Conservation (phyloP, 2,888 invertebrate genomes). For the Pogonocherus hispidulus region DNA sequence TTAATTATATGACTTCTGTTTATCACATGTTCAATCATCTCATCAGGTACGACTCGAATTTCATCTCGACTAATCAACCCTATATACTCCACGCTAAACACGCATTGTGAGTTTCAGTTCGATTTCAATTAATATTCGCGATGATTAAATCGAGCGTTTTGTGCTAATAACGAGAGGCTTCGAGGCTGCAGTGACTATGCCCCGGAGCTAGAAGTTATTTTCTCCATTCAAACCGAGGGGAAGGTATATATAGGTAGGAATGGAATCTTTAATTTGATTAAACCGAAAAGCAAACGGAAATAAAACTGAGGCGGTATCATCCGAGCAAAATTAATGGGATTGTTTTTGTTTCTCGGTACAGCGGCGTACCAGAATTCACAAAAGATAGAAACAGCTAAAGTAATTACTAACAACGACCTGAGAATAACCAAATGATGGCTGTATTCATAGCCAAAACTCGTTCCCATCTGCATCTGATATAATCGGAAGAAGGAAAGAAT, state of each 20-base stretch:
- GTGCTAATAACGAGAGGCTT: neutral
- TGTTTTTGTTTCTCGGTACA: conserved; percentile 20
- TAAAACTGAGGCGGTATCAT: conserved; percentile 11
- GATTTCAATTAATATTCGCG: neutral
- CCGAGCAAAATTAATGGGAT: conserved; percentile 18
- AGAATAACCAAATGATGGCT: no score
- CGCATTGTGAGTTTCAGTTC: neutral
- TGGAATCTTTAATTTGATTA: conserved; percentile 24
- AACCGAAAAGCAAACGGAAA: conserved; percentile 17
- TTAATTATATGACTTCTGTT: no score
- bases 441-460: no score
- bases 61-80: neutral
- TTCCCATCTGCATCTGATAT: no score
- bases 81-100: neutral
- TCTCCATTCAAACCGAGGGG: neutral
- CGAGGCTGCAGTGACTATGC: neutral
- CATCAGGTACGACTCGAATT: no score
- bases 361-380: neutral
- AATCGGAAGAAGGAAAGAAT: no score
- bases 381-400: no score
- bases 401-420: no score
- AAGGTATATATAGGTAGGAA: conserved; percentile 1
- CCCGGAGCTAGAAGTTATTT: conserved; percentile 10
- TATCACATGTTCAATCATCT: no score
- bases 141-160: neutral